phyloP scores from a whole-genome alignment of 2,888 invertebrate species.

The Gryllus longicercus region DNA sequence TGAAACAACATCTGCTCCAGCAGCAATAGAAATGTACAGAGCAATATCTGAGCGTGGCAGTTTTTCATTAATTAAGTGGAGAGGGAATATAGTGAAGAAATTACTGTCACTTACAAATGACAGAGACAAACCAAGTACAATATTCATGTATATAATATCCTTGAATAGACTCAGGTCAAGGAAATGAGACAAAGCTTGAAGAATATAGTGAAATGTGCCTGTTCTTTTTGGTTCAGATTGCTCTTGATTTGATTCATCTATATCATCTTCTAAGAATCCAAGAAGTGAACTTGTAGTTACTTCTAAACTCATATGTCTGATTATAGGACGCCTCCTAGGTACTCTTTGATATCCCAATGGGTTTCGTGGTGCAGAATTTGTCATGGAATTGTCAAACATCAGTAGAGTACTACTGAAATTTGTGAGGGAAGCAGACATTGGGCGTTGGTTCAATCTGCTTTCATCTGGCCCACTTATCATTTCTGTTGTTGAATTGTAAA shows the following conservation, averaged over 20 bases:
- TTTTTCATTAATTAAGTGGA: conserved; percentile 25
- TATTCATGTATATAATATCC: conserved; percentile 49
- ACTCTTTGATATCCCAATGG: too few species aligned
- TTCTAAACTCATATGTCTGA: too few species aligned
- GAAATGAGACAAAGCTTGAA: conserved; percentile 44
- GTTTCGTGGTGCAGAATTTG: not conserved
- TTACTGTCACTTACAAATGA: conserved; percentile 32
- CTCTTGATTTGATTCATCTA: too few species aligned
- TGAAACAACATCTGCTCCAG: conserved; percentile 29
- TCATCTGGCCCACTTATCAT: not conserved
- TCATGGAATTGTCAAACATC: conserved; percentile 34
- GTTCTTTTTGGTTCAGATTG: too few species aligned
- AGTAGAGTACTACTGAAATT: conserved; percentile 34
- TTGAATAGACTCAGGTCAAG: conserved; percentile 62
- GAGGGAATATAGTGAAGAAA: conserved; percentile 34
- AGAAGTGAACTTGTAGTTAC: too few species aligned
- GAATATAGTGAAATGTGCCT: too few species aligned
- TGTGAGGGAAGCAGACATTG: conserved; percentile 31
- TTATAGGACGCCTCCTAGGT: too few species aligned
- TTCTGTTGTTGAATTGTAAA: not conserved
- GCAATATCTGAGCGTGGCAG: conserved; percentile 27
- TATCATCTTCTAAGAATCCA: too few species aligned
- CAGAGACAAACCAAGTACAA: conserved; percentile 31
- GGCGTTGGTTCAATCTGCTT: conserved; percentile 21
- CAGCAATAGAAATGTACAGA: conserved; percentile 29